Evolutionary conservation across 1,140 invertebrate genomes (phyloP), one percentile per base, ranked within the genome.

Genomic region (Aradophagus sp.): DNA sequence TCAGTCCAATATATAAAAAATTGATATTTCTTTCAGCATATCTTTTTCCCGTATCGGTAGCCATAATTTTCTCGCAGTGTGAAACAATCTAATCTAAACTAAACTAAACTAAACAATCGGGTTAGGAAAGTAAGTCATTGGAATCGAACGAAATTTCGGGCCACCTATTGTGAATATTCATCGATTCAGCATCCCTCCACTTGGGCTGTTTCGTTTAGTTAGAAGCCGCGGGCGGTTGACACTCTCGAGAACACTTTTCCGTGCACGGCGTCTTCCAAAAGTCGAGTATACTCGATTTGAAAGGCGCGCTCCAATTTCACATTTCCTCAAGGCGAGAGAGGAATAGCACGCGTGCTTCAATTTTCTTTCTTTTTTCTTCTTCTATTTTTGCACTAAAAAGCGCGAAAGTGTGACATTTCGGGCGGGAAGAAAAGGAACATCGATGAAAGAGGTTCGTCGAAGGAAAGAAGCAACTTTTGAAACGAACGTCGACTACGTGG

Each of bases 271-370:
- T 66, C 65, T 66, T 53, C 69, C 70, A 72, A 79, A 77, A 78
- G 56, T 56, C 71, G 73, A 81, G 78, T 52, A 50, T 67, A 72
- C 66, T 50, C 50, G 50, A 58, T 68, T 42, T 72, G 74, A 78
- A 75, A 75, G 76, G 63, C 77, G 71, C 67, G 76, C 67, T 75
- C 72, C 66, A 76, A 72, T 75, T 81, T 73, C 67, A 50, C 55
- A 70, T 77, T 77, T 74, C 68, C 45, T 61, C 52, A 14, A 68
- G 41, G 66, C 50, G 16, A 26, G 44, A 67, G 35, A 55, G 53
- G 14, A 11, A 27, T 53, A 14, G 23, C 15, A 12, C 36, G 23
- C 36, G 56, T n/a, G n/a, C n/a, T n/a, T n/a, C n/a, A n/a, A n/a
- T n/a, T n/a, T n/a, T n/a, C n/a, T n/a, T n/a, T n/a, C n/a, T n/a